These are phyloP conservation scores for Zosterops borbonicus DNA, from an alignment of 2,113 vertebrate genomes.

Conservation along the genomic window DNA sequence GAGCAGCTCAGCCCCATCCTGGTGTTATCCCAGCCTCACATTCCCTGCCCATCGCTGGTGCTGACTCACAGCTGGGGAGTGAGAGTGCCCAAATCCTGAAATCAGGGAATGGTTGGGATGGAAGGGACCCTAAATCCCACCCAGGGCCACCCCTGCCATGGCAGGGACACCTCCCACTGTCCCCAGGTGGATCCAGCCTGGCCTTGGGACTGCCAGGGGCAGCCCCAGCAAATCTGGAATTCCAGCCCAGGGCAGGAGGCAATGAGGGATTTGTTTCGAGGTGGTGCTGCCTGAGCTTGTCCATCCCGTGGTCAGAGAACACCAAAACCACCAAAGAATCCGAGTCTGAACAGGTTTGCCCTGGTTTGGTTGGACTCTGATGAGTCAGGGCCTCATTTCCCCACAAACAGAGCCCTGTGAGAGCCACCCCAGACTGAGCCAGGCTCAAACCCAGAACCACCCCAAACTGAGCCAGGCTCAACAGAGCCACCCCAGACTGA, in stretches of 20 bases:
- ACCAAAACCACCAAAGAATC: rapidly evolving
- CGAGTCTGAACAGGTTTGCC: neutral
- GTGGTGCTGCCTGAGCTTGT: neutral
- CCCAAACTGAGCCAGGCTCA: neutral
- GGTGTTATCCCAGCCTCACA: rapidly evolving
- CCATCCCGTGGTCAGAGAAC: neutral
- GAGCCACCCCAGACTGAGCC: neutral
- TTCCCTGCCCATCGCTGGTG: neutral
- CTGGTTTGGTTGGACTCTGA: too few species aligned
- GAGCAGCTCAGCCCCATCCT: neutral
- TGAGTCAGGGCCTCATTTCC: neutral
- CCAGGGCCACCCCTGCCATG: neutral
- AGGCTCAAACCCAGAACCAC: neutral
- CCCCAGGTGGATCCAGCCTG: neutral
- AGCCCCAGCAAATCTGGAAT: neutral
- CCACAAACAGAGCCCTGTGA: neutral
- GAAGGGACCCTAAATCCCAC: rapidly evolving
- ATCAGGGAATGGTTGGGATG: neutral
- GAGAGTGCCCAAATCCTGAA: neutral
- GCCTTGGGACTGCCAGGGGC: neutral
- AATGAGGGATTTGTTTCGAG: rapidly evolving
- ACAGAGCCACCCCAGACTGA: too few species aligned
- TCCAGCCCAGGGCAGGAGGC: rapidly evolving
- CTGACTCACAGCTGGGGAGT: neutral
- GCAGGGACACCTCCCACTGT: neutral